phyloP scores from a whole-genome alignment of 37 sponge, comb jelly and placozoan genomes.

The Hexactinellida sp. region DNA sequence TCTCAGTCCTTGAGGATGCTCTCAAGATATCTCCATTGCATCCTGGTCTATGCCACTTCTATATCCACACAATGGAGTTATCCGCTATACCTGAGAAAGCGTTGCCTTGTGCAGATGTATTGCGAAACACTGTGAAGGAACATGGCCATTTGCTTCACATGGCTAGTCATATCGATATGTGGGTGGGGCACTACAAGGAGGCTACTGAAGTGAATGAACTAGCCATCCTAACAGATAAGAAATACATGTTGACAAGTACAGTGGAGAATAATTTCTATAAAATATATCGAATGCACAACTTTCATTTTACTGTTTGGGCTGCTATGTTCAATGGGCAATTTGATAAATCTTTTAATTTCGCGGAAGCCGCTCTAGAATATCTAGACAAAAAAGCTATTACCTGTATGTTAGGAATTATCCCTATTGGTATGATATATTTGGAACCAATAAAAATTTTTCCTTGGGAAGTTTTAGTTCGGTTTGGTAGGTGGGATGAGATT shows the following conservation, averaged over 20 bases:
- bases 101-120: conserved; percentile 31
- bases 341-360: conserved; percentile 26
- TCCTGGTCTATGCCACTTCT: conserved; percentile 50
- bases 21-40: conserved; percentile 32
- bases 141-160: conserved; percentile 52
- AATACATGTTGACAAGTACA: conserved; percentile 14
- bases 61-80: conserved; percentile 58
- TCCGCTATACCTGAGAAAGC: conserved; percentile 47
- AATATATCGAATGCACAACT: conserved; percentile 41
- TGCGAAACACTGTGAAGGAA: conserved; percentile 21
- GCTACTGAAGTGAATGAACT: too few species aligned
- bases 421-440: conserved; percentile 30
- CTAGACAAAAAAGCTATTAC: background rate
- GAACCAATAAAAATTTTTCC: conserved; percentile 33
- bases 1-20: conserved; percentile 28
- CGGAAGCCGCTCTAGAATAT: background rate
- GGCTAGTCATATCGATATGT: too few species aligned
- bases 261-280: conserved; percentile 41
- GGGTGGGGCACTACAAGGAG: too few species aligned
- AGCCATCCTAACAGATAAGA: conserved; percentile 33
- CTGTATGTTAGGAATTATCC: conserved; percentile 23
- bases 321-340: conserved; percentile 58
- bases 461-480: conserved; percentile 50
- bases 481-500: conserved; percentile 53
- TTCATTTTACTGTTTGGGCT: conserved; percentile 44